These are phyloP conservation scores for Lepilemur septentrionalis DNA, from an alignment of 2,797 vertebrate species.

Conservation along the genomic window DNA sequence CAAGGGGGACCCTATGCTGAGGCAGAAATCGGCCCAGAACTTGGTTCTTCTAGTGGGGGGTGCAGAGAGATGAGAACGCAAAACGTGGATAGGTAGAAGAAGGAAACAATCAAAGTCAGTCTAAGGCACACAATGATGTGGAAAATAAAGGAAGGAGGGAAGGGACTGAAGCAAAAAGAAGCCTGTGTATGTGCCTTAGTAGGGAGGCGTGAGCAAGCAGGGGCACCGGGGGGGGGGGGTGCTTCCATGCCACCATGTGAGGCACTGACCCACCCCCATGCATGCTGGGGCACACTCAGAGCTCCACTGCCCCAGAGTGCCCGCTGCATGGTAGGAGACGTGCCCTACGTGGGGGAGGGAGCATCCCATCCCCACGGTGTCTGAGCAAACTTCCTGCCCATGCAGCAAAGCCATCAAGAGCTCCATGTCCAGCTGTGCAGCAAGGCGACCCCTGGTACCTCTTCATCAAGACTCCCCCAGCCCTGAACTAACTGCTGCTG, in stretches of 20 bases:
- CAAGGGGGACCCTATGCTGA: background rate
- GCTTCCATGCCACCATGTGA: background rate
- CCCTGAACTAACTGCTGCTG: background rate
- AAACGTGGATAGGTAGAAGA: background rate
- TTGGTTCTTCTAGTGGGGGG: background rate
- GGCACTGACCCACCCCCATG: background rate
- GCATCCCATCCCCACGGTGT: fast-evolving
- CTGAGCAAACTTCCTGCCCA: background rate
- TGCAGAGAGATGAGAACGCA: background rate
- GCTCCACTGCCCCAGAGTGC: background rate
- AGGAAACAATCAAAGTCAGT: background rate
- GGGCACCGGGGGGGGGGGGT: no score
- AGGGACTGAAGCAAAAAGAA: background rate
- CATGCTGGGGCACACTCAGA: fast-evolving
- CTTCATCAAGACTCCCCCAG: background rate
- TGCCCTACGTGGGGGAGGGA: background rate
- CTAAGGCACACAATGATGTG: background rate
- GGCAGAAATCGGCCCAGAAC: background rate
- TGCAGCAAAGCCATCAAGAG: background rate
- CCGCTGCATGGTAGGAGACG: fast-evolving
- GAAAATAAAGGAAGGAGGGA: background rate
- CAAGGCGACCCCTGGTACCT: background rate
- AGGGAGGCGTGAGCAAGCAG: background rate
- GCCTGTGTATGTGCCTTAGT: background rate
- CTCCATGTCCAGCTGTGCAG: background rate